phyloP scores from a whole-genome alignment of 2,888 invertebrate genomes.

The Xestoiulus laeticollis region DNA sequence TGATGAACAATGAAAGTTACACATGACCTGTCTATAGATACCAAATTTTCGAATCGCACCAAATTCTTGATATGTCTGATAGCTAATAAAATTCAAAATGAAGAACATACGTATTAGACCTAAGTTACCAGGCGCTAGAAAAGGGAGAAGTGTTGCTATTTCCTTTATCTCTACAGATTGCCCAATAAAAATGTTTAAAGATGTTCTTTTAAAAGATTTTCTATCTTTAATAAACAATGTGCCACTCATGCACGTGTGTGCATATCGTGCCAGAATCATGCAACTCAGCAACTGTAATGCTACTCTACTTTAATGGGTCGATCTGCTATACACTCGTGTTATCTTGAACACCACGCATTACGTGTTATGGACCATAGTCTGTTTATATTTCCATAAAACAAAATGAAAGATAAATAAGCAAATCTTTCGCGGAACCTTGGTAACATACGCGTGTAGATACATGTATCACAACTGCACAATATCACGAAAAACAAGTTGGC shows the following conservation, averaged over 20 bases:
- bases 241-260: not conserved
- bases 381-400: constrained; percentile 29
- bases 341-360: not conserved
- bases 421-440: not conserved
- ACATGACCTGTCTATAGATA: too few relatives aligned
- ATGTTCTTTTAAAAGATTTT: not conserved
- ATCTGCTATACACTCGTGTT: not conserved
- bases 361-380: not conserved
- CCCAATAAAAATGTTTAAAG: constrained; percentile 9
- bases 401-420: constrained; percentile 30
- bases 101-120: not conserved
- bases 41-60: not conserved
- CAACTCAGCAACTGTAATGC: not conserved
- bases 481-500: not conserved
- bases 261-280: constrained; percentile 13
- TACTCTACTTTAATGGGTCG: not conserved
- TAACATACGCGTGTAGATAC: not conserved
- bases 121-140: not conserved
- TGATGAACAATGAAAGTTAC: too few relatives aligned
- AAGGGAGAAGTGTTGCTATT: not conserved
- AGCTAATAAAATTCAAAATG: not conserved
- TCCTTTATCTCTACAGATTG: not conserved
- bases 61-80: not conserved
- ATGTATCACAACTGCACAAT: not conserved
- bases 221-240: constrained; percentile 41